Conservation (phyloP, 2,888 invertebrate genomes). For the Cantharis rufa region DNA sequence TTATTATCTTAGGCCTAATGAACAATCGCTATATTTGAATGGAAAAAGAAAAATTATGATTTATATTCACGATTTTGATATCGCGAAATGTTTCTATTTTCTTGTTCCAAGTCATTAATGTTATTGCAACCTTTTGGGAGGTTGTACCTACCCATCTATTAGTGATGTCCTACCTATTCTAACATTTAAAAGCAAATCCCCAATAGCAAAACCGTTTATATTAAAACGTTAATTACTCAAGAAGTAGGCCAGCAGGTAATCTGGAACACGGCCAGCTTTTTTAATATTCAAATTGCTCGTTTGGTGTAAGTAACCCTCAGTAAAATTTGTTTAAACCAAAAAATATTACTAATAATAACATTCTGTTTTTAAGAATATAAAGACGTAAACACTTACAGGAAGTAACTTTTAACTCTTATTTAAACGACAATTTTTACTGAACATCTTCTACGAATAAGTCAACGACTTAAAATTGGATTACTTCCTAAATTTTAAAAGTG, state of each 20-base stretch:
- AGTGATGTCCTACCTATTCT: not conserved
- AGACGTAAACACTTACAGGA: not conserved
- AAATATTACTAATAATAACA: not conserved
- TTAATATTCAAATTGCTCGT: not conserved
- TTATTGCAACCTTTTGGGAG: not conserved
- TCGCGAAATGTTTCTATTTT: not conserved
- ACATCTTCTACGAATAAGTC: not conserved
- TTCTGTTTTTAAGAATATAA: not conserved
- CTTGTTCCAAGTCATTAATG: not conserved
- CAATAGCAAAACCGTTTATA: not conserved
- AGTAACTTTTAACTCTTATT: not conserved
- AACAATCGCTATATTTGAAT: no score
- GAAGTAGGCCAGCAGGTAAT: slow-evolving; percentile 24
- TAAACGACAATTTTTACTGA: not conserved
- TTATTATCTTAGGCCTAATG: no score
- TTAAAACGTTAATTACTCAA: slow-evolving; percentile 8
- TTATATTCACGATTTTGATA: no score
- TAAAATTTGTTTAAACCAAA: not conserved
- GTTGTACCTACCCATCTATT: not conserved
- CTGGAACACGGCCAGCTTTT: slow-evolving; percentile 15
- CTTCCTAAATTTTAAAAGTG: not conserved
- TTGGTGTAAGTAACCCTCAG: not conserved
- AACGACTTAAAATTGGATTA: not conserved
- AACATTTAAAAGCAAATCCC: not conserved
- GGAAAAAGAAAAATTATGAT: no score